These are phyloP conservation scores for Triplophysa dalaica DNA, from an alignment of 2,113 vertebrate genomes.

Conservation along the genomic window DNA sequence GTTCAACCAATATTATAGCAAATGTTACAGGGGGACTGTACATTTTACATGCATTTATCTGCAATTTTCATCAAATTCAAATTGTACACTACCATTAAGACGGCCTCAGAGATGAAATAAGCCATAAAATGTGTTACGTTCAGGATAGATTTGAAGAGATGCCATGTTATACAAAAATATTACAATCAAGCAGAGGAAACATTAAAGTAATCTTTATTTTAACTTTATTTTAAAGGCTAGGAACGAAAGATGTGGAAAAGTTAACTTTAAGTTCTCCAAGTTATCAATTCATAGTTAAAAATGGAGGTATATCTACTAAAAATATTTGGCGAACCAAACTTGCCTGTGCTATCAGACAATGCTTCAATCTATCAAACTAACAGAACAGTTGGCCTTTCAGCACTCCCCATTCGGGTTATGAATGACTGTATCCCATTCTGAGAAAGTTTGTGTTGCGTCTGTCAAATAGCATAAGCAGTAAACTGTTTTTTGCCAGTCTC, in stretches of 20 bases:
- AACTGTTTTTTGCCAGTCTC: conserved; percentile 56
- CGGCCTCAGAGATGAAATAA: not conserved
- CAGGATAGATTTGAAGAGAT: not conserved
- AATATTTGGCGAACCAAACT: conserved; percentile 69
- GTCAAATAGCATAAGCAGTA: conserved; percentile 57
- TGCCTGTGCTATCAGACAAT: conserved; percentile 55
- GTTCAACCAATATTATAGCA: too few species aligned
- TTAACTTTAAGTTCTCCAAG: conserved; percentile 64
- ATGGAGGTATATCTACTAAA: conserved; percentile 67
- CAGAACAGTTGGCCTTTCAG: conserved; percentile 63
- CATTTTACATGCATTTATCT: not conserved
- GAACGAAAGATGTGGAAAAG: conserved; percentile 59
- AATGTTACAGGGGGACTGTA: too few species aligned
- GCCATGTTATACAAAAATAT: conserved; percentile 37
- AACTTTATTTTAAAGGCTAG: conserved; percentile 68
- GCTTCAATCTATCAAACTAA: conserved; percentile 62
- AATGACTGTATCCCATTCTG: conserved; percentile 64
- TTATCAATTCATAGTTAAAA: conserved; percentile 65
- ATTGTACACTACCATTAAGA: not conserved
- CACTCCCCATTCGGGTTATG: conserved; percentile 59
- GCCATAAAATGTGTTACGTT: not conserved
- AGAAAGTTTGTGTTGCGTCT: conserved; percentile 55
- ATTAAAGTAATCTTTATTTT: conserved; percentile 77
- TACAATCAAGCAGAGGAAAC: conserved; percentile 55
- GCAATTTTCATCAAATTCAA: not conserved